Evolutionary conservation across 1,140 invertebrate genomes (phyloP), one percentile per base, ranked within the genome.

Genomic region (Drosophila takahashii): DNA sequence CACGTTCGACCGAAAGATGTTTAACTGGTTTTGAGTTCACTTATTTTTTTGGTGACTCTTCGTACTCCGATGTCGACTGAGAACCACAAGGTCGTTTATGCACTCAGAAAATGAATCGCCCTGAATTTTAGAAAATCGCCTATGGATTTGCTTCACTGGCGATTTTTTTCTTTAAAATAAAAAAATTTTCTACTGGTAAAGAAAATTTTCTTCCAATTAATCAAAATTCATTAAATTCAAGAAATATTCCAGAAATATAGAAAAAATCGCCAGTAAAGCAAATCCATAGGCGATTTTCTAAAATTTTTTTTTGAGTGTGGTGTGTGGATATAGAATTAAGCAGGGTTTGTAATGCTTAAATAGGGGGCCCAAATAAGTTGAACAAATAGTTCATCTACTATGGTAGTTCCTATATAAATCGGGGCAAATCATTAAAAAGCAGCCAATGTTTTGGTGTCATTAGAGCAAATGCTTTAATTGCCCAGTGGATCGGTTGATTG

Each of bases 21-120:
- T 54, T 59, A 83, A 86, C 83, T 62, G 83, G 83, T 86, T 86
- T 87, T 44, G 29, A 53, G 62, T 65, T 69, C 48, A 61, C 64
- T 69, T 69, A 57, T 56, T 70, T 57, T 75, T 36, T 51, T 51
- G 71, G 71, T 65, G 32, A 36, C 54, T 58, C 44, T 57, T 84
- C 59, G 45, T 29, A 42, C 53, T 45, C 22, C 44, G 41, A 42
- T 60, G 36, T 61, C 32, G 27, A 47, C 27, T 26, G 52, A 18
- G 34, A 50, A 32, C 32, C 10, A 26, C 73, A 67, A 76, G 72
- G 52, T 58, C 57, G 39, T 18, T 22, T 0, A 47, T n/a, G n/a
- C n/a, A n/a, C n/a, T n/a, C n/a, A n/a, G n/a, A n/a, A n/a, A n/a
- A n/a, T n/a, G n/a, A n/a, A n/a, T n/a, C n/a, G n/a, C n/a, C n/a